Conservation (phyloP, 2,113 vertebrate species). For the Coryphaenoides rupestris region DNA sequence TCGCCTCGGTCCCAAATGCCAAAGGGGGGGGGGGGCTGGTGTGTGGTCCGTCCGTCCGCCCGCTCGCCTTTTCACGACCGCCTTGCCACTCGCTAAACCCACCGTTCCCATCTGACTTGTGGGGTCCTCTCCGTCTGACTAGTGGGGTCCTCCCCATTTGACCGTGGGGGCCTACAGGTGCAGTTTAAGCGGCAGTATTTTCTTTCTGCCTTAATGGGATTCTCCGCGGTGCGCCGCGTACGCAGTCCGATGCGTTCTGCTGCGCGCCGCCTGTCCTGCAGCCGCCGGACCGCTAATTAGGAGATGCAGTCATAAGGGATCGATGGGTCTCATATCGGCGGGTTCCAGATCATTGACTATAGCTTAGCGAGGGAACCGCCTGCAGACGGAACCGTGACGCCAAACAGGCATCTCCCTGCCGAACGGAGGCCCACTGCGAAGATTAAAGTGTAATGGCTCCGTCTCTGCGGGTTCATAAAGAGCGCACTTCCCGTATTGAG, state of each 20-base stretch:
- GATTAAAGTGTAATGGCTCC: too few species aligned
- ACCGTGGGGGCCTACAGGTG: constrained; percentile 40
- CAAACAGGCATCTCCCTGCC: too few species aligned
- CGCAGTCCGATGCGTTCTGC: neutral
- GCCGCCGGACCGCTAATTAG: constrained; percentile 62
- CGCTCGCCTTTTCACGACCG: constrained; percentile 39
- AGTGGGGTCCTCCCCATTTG: constrained; percentile 55
- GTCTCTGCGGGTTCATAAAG: too few species aligned
- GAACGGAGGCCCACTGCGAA: too few species aligned
- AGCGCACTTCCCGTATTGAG: too few species aligned
- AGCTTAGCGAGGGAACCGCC: constrained; percentile 54
- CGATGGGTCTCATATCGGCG: constrained; percentile 60
- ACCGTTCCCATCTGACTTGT: constrained; percentile 32
- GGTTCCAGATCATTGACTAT: constrained; percentile 64
- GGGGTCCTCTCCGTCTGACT: constrained; percentile 53
- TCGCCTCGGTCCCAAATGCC: constrained; percentile 41
- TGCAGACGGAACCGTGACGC: constrained; percentile 14
- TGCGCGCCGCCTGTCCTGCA: constrained; percentile 39
- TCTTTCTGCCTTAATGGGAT: constrained; percentile 13
- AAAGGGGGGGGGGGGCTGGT: constrained; percentile 4
- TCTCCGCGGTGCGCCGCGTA: neutral
- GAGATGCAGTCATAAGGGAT: constrained; percentile 59
- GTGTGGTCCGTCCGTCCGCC: neutral
- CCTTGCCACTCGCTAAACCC: constrained; percentile 33
- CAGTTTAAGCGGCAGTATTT: constrained; percentile 12